A percentile compares a stretch with the other conserved stretches of the same genome.
phyloP scores from a whole-genome alignment of 2,888 invertebrate species.

The Euproctis similis region DNA sequence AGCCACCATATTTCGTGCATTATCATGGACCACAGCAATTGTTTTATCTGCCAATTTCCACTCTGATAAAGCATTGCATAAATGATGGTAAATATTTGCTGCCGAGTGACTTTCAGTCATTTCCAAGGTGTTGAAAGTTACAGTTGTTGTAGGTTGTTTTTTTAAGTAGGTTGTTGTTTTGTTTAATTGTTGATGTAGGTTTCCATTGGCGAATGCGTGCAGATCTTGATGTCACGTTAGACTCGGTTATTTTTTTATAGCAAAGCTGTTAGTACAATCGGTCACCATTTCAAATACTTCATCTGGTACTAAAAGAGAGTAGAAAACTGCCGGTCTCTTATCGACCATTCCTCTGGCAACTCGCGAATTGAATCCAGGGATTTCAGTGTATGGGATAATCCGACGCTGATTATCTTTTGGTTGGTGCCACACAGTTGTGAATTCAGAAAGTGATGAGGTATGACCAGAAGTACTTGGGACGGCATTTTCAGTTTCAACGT shows the following conservation, averaged over 20 bases:
- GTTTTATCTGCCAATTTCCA: no score
- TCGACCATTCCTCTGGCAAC: conserved; percentile 6
- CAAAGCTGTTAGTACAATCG: conserved; percentile 11
- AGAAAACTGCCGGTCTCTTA: conserved; percentile 9
- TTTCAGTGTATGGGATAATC: conserved; percentile 1
- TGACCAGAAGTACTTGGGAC: conserved; percentile 1
- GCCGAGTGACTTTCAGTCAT: no score
- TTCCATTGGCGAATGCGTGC: conserved; percentile 16
- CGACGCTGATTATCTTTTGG: conserved; percentile 2
- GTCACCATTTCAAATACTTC: background rate
- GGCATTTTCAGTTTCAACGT: background rate
- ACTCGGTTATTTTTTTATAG: conserved; percentile 9
- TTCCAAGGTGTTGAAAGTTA: no score
- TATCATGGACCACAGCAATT: no score
- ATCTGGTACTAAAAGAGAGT: conserved; percentile 12
- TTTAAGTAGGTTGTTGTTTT: no score
- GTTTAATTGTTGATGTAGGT: conserved; percentile 17
- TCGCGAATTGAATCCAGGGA: conserved; percentile 1
- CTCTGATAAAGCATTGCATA: no score
- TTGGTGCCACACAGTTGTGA: background rate
- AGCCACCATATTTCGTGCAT: no score
- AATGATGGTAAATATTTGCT: no score
- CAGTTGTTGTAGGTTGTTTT: no score
- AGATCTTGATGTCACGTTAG: conserved; percentile 4
- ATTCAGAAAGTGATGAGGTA: background rate